Evolutionary conservation across 2,797 vertebrate genomes (phyloP), one percentile per base, ranked within the genome.

Genomic region (Sebastes diaconus): DNA sequence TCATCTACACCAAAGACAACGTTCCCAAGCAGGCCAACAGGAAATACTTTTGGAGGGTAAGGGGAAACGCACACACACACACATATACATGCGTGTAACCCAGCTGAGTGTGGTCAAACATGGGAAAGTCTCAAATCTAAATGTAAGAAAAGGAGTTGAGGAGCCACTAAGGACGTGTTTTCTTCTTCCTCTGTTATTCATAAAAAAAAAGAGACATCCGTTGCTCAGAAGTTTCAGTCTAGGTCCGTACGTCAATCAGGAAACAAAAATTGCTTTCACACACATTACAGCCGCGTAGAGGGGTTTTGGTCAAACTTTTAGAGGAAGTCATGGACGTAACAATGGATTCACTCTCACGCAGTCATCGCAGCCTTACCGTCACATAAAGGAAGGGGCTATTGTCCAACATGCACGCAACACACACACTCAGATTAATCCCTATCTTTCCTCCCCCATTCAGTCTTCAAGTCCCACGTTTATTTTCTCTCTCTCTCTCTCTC

Each of bases 11-110:
- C 94, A 95, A 94, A 93, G 94, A 96, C 79, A 94, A 85, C 0
- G 95, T 96, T 13, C 95, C 96, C 7, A 94, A 93, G 25, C 90
- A 94, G 29, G 92, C 94, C 79, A 95, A 95, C 92, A 88, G 94
- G 67, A 96, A 96, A 81, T 96, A 96, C 90, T 96, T 96, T 85
- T 97, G 96, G 96, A 95, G 95, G 93, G 96, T 97, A 86, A 95
- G 95, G 78, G n/a, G 22, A 59, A 68, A 72, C 29, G 12, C 63
- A 63, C n/a, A 68, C 27, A 65, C 27, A 64, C 27, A 65, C 25
- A 8, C 24, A 65, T 24, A 8, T 16, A 52, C 7, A 67, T 54
- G 50, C 2, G 20, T 54, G 50, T 54, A 54, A 52, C 50, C 5
- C 22, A 27, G 11, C 14, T 25, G 18, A 25, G 39, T 18, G 29